Percentiles rank a stretch among this genome's conserved stretches.
Evolutionary conservation across 2,113 vertebrate genomes (phyloP).

Genomic region (Protobothrops flavoviridis): DNA sequence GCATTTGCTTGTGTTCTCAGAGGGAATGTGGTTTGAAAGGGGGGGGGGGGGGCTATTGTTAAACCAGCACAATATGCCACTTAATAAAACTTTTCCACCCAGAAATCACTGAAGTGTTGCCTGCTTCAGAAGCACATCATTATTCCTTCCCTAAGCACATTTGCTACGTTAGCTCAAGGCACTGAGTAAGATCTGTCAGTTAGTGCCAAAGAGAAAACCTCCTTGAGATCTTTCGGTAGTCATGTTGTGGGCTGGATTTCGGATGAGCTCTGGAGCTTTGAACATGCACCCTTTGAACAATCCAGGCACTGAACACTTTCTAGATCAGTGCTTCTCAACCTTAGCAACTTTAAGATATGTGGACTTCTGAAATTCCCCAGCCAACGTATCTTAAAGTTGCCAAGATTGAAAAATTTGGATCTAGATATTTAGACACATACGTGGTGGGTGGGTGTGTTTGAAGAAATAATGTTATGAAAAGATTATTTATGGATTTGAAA

Average conservation of each 20-base stretch:
- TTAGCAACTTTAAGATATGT: not conserved
- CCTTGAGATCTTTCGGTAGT: not conserved
- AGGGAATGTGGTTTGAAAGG: conserved; percentile 58
- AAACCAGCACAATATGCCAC: conserved; percentile 57
- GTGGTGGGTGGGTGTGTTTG: not conserved
- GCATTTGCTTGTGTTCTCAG: conserved; percentile 40
- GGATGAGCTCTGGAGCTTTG: not conserved
- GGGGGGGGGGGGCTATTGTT: conserved; percentile 49
- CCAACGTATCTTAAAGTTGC: not conserved
- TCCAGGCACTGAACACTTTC: not conserved
- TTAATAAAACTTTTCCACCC: conserved; percentile 58
- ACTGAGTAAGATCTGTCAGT: conserved; percentile 7
- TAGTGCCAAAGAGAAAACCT: not conserved
- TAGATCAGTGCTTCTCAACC: not conserved
- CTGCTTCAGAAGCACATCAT: conserved; percentile 19
- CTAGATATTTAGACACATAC: not conserved
- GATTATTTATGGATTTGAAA: not conserved
- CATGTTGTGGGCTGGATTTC: not conserved
- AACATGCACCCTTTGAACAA: not conserved
- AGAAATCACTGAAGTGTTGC: not conserved
- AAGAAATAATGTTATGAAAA: not conserved
- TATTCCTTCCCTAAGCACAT: conserved; percentile 16
- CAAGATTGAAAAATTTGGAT: not conserved
- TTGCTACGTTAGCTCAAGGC: not conserved
- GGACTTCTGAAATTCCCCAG: not conserved